Evolutionary conservation across 2,888 invertebrate genomes (phyloP).

Genomic region (Leptinotarsa haldemani): DNA sequence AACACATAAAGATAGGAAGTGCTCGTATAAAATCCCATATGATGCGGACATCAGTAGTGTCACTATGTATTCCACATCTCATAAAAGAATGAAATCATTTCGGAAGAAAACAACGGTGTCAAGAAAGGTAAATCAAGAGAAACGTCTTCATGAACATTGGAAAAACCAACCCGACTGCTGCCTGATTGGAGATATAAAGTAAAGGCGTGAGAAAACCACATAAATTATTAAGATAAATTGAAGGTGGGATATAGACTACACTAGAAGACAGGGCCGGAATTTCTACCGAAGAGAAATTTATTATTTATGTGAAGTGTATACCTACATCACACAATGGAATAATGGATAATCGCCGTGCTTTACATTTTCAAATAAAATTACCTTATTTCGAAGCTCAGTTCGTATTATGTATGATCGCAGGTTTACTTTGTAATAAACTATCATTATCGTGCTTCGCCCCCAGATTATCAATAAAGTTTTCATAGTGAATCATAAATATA

Average conservation of each 20-base stretch:
- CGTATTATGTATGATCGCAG: background rate
- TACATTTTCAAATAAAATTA: background rate
- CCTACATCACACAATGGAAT: slow-evolving; percentile 26
- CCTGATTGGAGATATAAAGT: slow-evolving; percentile 26
- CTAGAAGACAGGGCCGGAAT: slow-evolving; percentile 15
- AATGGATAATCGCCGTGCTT: slow-evolving; percentile 19
- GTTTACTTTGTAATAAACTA: too few species aligned
- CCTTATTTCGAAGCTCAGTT: background rate
- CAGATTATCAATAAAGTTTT: too few species aligned
- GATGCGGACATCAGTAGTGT: background rate
- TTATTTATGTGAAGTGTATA: slow-evolving; percentile 28
- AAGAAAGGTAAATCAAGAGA: slow-evolving; percentile 4
- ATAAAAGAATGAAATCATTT: background rate
- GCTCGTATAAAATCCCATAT: too few species aligned
- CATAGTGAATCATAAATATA: too few species aligned
- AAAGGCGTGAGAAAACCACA: slow-evolving; percentile 35
- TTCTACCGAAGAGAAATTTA: slow-evolving; percentile 25
- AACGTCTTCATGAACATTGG: slow-evolving; percentile 18
- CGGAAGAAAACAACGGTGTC: slow-evolving; percentile 2
- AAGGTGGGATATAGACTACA: slow-evolving; percentile 20
- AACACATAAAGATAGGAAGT: too few species aligned
- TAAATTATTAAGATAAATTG: slow-evolving; percentile 42
- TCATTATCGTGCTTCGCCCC: too few species aligned
- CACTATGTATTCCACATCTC: background rate
- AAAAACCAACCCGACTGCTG: slow-evolving; percentile 18